Percentiles rank a stretch among this genome's conserved stretches.
These are phyloP conservation scores for Zaprionus kolodkinae DNA, from an alignment of 1,140 invertebrate genomes.

Conservation along the genomic window DNA sequence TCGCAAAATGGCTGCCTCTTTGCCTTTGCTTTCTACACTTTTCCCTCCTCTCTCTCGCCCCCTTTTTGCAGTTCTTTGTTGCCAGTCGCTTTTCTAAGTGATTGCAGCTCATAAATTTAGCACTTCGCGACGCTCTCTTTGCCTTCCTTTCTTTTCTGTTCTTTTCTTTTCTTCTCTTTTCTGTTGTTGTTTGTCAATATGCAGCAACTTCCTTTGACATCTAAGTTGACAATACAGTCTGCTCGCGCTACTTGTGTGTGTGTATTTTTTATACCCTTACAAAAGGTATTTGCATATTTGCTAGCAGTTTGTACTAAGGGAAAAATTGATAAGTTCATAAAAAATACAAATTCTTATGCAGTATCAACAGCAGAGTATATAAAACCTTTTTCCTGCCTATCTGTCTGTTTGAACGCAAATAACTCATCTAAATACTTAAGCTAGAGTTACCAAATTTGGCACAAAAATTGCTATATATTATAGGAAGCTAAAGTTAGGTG, in stretches of 20 bases:
- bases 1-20: neutral
- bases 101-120: slow-evolving; percentile 34
- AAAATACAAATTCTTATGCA: too few relatives aligned
- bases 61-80: neutral
- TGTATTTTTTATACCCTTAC: neutral
- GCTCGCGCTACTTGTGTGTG: neutral
- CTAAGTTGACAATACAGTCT: slow-evolving; percentile 55
- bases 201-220: slow-evolving; percentile 57
- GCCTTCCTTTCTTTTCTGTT: slow-evolving; percentile 2
- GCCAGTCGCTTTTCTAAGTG: neutral
- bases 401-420: too few relatives aligned
- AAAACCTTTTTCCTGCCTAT: too few relatives aligned
- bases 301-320: neutral
- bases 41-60: neutral
- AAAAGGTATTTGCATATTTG: neutral
- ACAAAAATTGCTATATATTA: too few relatives aligned
- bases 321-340: too few relatives aligned
- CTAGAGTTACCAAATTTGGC: too few relatives aligned
- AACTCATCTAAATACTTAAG: too few relatives aligned
- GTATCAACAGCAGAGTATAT: too few relatives aligned
- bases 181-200: slow-evolving; percentile 45
- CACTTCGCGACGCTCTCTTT: neutral
- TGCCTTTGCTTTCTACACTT: too few relatives aligned
- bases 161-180: neutral
- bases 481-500: too few relatives aligned